Percentiles rank a stretch among this genome's conserved stretches.
These are phyloP conservation scores for Nomada lathburiana DNA, from an alignment of 2,888 invertebrate genomes.

Conservation along the genomic window DNA sequence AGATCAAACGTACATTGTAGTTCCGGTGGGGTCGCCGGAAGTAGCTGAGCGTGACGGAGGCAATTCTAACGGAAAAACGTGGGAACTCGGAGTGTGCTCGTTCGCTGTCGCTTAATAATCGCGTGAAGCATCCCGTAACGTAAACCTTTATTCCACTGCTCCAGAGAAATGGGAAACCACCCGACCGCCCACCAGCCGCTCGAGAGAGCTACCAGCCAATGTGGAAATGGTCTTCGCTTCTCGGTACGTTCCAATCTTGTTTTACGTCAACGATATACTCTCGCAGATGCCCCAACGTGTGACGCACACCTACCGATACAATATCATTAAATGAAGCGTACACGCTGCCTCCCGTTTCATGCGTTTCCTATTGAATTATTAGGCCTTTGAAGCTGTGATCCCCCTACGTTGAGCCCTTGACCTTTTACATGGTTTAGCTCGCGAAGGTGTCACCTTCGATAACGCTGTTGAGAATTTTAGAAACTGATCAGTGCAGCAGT, in stretches of 20 bases:
- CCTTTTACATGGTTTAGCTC: neutral
- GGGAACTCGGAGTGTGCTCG: conserved; percentile 75
- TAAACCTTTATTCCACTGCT: neutral
- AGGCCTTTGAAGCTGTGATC: conserved; percentile 11
- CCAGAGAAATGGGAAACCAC: conserved; percentile 90
- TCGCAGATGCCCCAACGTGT: conserved; percentile 59
- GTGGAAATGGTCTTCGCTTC: conserved; percentile 82
- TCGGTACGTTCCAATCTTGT: conserved; percentile 78
- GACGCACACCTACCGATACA: conserved; percentile 31
- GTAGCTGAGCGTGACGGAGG: conserved; percentile 80
- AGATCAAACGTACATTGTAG: conserved; percentile 77
- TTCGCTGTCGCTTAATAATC: conserved; percentile 42
- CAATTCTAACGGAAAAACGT: conserved; percentile 83
- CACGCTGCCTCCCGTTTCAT: neutral
- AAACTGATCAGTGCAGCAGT: neutral
- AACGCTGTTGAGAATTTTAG: neutral
- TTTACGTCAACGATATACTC: conserved; percentile 60
- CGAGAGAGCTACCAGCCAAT: conserved; percentile 87
- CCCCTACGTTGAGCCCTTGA: neutral
- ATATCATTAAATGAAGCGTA: conserved; percentile 36
- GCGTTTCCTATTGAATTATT: neutral
- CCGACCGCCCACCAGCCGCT: conserved; percentile 94
- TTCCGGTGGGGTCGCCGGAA: conserved; percentile 83
- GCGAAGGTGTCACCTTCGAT: neutral
- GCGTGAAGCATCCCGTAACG: conserved; percentile 35